phyloP scores from a whole-genome alignment of 53 echinoderm and acorn worm species.

The Apostichopus leukothele region DNA sequence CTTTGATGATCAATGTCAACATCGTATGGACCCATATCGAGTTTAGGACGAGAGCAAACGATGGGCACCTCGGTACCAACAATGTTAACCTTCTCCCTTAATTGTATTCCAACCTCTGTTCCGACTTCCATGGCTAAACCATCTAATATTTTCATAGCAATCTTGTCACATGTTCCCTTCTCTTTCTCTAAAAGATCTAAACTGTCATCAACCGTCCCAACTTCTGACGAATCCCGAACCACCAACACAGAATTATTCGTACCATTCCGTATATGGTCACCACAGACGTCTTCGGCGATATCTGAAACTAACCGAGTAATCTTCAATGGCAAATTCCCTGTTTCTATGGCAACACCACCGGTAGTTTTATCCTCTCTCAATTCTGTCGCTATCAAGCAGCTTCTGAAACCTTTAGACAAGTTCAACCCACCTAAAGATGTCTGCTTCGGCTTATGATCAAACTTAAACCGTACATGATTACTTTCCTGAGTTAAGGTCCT shows the following conservation, averaged over 20 bases:
- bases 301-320: too few species aligned
- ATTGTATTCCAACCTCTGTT: too few species aligned
- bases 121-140: too few species aligned
- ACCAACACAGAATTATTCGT: too few species aligned
- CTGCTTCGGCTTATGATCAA: background rate
- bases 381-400: background rate
- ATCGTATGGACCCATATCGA: background rate
- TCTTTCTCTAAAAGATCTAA: background rate
- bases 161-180: background rate
- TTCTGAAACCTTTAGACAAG: background rate
- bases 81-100: background rate
- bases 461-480: background rate
- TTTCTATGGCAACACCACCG: background rate
- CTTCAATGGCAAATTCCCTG: too few species aligned
- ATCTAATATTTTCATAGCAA: background rate
- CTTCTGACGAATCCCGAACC: background rate
- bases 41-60: background rate
- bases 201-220: background rate
- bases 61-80: background rate
- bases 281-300: too few species aligned
- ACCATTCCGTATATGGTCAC: too few species aligned
- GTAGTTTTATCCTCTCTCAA: too few species aligned
- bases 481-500: background rate
- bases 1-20: too few species aligned
- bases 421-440: background rate